Percentiles rank a stretch among this genome's conserved stretches.
phyloP scores from a whole-genome alignment of 2,888 invertebrate genomes.

The Anthrax anthrax region DNA sequence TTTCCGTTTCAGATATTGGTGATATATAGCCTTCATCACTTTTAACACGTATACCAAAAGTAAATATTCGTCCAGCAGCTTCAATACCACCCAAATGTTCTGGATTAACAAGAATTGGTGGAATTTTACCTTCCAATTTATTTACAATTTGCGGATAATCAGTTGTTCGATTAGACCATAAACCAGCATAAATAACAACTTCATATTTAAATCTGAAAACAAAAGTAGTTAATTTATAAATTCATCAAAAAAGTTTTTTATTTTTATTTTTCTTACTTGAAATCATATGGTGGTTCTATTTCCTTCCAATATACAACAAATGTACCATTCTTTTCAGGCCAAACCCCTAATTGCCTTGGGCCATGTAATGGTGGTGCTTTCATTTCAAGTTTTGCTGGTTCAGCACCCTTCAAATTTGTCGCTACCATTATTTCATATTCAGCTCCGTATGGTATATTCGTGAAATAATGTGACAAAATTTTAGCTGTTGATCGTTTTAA shows the following conservation, averaged over 20 bases:
- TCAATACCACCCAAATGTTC: conserved; percentile 35
- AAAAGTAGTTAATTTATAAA: no score
- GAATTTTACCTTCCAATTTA: conserved; percentile 34
- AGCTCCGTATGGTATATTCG: conserved; percentile 40
- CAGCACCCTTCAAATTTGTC: conserved; percentile 26
- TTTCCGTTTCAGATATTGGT: conserved; percentile 17
- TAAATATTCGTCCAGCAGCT: conserved; percentile 39
- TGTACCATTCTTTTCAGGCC: conserved; percentile 44
- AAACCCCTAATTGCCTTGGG: conserved; percentile 48
- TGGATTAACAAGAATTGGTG: conserved; percentile 32
- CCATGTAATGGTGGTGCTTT: conserved; percentile 43
- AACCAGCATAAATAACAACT: conserved; percentile 46
- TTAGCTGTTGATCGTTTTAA: conserved; percentile 37
- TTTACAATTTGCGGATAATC: conserved; percentile 32
- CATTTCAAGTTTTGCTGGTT: conserved; percentile 35
- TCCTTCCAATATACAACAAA: conserved; percentile 53
- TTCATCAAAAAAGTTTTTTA: no score
- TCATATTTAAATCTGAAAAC: conserved; percentile 42
- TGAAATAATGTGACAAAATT: conserved; percentile 38
- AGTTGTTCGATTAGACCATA: conserved; percentile 35
- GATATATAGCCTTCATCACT: conserved; percentile 32
- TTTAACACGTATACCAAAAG: conserved; percentile 48
- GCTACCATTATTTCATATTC: conserved; percentile 38
- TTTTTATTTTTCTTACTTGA: no score
- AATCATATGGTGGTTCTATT: conserved; percentile 16